phyloP scores from a whole-genome alignment of 2,113 vertebrate genomes.

The Anser cygnoides region DNA sequence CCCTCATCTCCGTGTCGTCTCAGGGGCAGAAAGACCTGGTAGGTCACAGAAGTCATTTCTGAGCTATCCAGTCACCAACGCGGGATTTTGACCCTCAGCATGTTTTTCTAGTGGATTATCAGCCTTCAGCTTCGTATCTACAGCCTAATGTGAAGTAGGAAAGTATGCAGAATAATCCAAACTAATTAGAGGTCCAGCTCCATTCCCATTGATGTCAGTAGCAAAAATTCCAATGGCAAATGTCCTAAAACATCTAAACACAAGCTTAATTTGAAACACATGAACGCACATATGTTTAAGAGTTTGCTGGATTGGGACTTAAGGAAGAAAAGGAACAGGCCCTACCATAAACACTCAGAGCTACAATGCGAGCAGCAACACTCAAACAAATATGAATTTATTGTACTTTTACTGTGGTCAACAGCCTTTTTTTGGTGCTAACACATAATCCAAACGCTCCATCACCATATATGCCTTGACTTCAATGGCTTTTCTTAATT shows the following conservation, averaged over 20 bases:
- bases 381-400: not conserved
- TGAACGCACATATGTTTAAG: slow-evolving; percentile 4
- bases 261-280: slow-evolving; percentile 24
- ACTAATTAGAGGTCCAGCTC: not conserved
- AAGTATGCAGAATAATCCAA: slow-evolving; percentile 5
- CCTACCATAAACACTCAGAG: not conserved
- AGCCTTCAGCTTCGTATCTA: not conserved
- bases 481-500: not conserved
- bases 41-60: not conserved
- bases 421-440: not conserved
- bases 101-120: not conserved
- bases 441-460: not conserved
- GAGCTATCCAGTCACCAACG: not conserved
- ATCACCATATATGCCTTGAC: not conserved
- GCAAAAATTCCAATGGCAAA: slow-evolving; percentile 47
- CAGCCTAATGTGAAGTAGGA: not conserved
- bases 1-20: not conserved
- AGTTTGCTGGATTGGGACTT: not conserved
- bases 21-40: not conserved
- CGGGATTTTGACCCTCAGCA: not conserved
- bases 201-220: slow-evolving; percentile 32
- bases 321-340: not conserved
- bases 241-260: slow-evolving; percentile 29
- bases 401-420: not conserved
- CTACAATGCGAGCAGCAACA: not conserved